phyloP scores from a whole-genome alignment of 2,797 vertebrate species.

The Limosa lapponica region DNA sequence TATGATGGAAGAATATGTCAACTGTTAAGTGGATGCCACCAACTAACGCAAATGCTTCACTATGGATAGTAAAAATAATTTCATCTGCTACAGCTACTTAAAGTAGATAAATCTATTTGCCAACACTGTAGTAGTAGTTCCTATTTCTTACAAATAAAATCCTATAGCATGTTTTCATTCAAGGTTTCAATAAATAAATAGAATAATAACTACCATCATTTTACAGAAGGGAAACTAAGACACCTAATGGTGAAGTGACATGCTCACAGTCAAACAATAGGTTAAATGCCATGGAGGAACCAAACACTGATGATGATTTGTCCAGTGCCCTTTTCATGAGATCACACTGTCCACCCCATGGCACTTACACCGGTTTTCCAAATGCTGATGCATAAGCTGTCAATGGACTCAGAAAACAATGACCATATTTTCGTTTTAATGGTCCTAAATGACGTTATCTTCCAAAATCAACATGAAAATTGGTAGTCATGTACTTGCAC shows the following conservation, averaged over 20 bases:
- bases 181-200: not conserved
- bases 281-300: not conserved
- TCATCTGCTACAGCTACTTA: not conserved
- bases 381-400: not conserved
- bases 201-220: not conserved
- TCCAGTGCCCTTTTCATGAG: not conserved
- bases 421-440: not conserved
- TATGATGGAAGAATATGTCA: not conserved
- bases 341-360: not conserved
- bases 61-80: not conserved
- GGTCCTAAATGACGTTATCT: not conserved
- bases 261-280: not conserved
- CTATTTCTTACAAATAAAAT: not conserved
- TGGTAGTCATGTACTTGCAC: not conserved
- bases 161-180: not conserved
- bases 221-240: slow-evolving; percentile 3
- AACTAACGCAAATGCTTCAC: not conserved
- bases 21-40: not conserved
- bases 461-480: not conserved
- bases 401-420: not conserved
- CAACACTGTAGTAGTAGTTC: not conserved
- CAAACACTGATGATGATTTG: not conserved
- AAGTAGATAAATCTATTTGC: not conserved
- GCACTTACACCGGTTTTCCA: not conserved
- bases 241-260: not conserved